phyloP scores from a whole-genome alignment of 1,140 invertebrate genomes.

The Neodiprion pinetum region DNA sequence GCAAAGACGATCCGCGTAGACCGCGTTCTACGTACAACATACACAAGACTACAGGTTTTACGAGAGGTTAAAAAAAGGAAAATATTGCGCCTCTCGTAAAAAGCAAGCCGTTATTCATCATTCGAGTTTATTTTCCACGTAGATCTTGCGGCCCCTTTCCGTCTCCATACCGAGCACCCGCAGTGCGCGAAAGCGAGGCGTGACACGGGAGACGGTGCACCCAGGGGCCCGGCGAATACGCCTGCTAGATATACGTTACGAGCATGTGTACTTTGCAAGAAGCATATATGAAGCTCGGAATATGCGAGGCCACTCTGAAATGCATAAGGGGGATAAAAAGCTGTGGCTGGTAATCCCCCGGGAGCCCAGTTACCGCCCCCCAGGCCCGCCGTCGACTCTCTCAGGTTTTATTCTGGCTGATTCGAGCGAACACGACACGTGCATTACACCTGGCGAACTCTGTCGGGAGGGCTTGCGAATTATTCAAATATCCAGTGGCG shows the following conservation, averaged over 20 bases:
- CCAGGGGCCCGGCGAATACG: not conserved
- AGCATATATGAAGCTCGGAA: not conserved
- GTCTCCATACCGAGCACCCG: not conserved
- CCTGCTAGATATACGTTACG: not conserved
- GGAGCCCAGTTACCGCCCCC: no score
- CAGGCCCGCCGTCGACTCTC: no score
- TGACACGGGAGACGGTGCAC: not conserved
- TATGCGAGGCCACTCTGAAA: not conserved
- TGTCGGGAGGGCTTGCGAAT: no score
- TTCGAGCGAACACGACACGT: no score
- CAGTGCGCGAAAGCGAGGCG: not conserved
- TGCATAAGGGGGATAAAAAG: conserved; percentile 3
- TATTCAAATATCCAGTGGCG: no score
- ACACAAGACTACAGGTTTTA: not conserved
- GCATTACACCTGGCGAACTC: no score
- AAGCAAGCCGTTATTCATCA: no score
- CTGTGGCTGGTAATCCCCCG: not conserved
- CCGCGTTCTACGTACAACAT: no score
- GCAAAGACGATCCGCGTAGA: no score
- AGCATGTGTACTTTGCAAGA: not conserved
- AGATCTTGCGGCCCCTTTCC: not conserved
- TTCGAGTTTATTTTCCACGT: not conserved
- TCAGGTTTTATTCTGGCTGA: no score
- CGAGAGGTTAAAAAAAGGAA: not conserved
- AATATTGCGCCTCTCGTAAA: no score